Evolutionary conservation across 2,113 vertebrate genomes (phyloP), one percentile per base, ranked within the genome.

Genomic region (Prionailurus viverrinus): DNA sequence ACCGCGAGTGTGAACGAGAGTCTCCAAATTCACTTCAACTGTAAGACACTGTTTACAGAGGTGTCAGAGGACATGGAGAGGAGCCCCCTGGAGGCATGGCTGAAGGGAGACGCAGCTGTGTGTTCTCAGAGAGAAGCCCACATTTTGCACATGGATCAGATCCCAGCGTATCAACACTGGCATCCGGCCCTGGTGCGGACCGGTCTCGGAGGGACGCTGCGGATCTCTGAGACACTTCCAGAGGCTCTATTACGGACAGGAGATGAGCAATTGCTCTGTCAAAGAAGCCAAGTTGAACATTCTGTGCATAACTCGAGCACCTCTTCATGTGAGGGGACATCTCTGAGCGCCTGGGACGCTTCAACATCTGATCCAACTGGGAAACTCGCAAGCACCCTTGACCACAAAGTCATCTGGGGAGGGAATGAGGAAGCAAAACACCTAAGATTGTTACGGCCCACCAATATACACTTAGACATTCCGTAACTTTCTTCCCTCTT

Each of bases 21-120:
- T 58, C 88, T 98, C 96, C 90, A 97, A 97, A 97, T 91, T 94
- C 89, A 71, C 76, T 78, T 95, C 82, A 33, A 53, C 36, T 68
- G 85, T 78, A 97, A 94, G 95, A 96, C 96, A 97, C 69, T 79
- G 82, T 98, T 98, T 98, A 71, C 93, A 66, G 97, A 97, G 78
- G 84, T 95, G 51, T 96, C 91, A 93, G 96, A 94, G 29, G 97
- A 88, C 4, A 36, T 86, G 92, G 93, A 53, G 87, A 29, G 78
- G 18, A 74, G 25, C 69, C 84, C 93, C 74, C 78, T 27, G 61
- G 94, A 87, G 0, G 6, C 36, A 9, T 0, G 0, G 66, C 51
- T 63, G 66, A 94, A 95, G 78, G 89, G 66, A 81, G 92, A 41
- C 55, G 48, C 92, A 97, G 96, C 96, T 96, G 93, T 11, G 19